These are phyloP conservation scores for Callipepla squamata DNA, from an alignment of 2,113 vertebrate genomes.

Conservation along the genomic window DNA sequence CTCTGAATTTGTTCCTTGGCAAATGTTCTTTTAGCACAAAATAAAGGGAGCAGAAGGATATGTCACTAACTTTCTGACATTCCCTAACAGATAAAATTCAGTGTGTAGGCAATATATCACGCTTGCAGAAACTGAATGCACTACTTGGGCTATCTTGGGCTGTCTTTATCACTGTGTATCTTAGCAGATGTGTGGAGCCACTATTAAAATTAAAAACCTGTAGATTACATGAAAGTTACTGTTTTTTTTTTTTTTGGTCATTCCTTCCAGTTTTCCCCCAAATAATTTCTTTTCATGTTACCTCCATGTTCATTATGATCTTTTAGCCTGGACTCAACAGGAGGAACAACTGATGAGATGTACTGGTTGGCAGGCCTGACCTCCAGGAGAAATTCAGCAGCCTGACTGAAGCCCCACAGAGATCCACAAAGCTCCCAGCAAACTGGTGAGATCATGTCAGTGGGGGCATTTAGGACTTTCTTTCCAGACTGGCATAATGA, in stretches of 20 bases:
- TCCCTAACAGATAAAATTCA: slow-evolving; percentile 30
- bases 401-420: neutral
- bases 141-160: neutral
- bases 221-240: neutral
- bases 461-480: neutral
- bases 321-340: neutral
- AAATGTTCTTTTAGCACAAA: slow-evolving; percentile 35
- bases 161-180: neutral
- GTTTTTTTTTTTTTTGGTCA: neutral
- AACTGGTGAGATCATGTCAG: neutral
- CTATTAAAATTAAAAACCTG: neutral
- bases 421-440: neutral
- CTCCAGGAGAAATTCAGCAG: neutral
- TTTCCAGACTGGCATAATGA: neutral
- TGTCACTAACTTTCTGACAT: slow-evolving; percentile 28
- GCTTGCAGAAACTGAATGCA: neutral
- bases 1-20: neutral
- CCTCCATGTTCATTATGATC: neutral
- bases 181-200: neutral
- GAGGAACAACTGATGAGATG: neutral
- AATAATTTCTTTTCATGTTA: neutral
- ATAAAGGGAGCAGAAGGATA: slow-evolving; percentile 46
- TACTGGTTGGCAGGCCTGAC: neutral
- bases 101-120: slow-evolving; percentile 28
- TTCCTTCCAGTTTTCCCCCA: neutral